Base-by-base conservation (phyloP, 1,140 invertebrate species). In the Drosophila baimaii region DNA sequence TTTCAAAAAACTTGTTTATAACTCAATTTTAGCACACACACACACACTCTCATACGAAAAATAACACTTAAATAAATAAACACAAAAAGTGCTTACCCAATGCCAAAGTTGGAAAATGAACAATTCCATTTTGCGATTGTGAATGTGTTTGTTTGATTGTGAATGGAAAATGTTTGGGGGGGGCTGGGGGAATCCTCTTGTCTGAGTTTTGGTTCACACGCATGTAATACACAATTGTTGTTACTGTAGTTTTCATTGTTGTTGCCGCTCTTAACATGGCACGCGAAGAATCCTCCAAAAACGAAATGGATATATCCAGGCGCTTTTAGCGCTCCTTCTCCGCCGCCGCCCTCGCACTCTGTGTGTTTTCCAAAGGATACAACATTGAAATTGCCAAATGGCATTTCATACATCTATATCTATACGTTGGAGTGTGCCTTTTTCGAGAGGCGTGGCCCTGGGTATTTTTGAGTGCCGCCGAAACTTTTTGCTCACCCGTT, bases 11-110 rank as follows among this genome's bases (percentile, higher is more conserved):
- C 84, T 88, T 88, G 84, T 89, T 88, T 89, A 88, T 89, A 88
- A 88, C 84, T 88, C 84, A 88, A 88, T 88, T 88, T 88, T 80
- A 49, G 66, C 69, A 46, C 41, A 56, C 64, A 69, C 65, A 62
- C 39, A 43, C 19, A 25, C 15, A 31, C 13, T 15, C 21, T 17
- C 23, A 25, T n/a, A 13, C 46, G 56, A 72, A 84, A 80, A 89
- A 88, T 88, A 88, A 88, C 84, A 88, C 84, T 88, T 88, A 88
- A 88, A 88, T 89, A 88, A 88, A 88, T 88, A 88, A 89, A 88
- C 84, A 88, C 79, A 88, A 80, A 74, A 76, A 86, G 68, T 69
- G 74, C 81, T 71, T 71, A 68, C 25, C 62, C 75, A 74, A 59
- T 56, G 62, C 71, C 56, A 81, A 81, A 85, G 79, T 79, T 84